phyloP scores from a whole-genome alignment of 2,797 vertebrate species.

The Pagetopsis macropterus region DNA sequence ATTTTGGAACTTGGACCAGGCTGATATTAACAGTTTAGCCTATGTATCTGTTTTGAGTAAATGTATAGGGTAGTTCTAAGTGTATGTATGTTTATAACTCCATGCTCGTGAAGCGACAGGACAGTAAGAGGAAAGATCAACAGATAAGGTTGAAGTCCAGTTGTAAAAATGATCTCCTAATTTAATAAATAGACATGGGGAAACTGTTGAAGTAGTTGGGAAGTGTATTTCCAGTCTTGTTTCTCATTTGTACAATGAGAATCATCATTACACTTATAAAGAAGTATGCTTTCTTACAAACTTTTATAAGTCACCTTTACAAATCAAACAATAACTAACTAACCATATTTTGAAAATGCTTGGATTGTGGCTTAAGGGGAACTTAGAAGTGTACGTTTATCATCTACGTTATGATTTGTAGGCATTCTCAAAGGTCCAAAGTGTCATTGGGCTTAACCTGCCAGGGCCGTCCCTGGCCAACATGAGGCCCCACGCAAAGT shows the following conservation, averaged over 20 bases:
- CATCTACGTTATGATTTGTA: too few species aligned
- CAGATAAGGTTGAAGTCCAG: background rate
- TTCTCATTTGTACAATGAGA: background rate
- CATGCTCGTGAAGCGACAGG: background rate
- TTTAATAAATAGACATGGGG: background rate
- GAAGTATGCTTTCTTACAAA: background rate
- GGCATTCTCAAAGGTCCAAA: too few species aligned
- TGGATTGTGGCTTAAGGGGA: background rate
- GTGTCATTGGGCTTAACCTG: too few species aligned
- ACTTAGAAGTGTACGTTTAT: too few species aligned
- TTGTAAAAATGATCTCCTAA: background rate
- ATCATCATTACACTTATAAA: background rate
- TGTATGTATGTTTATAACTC: background rate
- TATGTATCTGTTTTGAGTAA: slow-evolving; percentile 3
- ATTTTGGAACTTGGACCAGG: slow-evolving; percentile 26
- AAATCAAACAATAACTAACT: background rate
- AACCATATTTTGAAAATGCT: too few species aligned
- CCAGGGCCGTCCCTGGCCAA: too few species aligned
- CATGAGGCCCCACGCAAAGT: too few species aligned
- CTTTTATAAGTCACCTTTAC: background rate
- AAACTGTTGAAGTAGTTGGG: slow-evolving; percentile 3
- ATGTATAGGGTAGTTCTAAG: background rate
- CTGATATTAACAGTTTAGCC: slow-evolving; percentile 16
- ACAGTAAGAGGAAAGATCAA: background rate
- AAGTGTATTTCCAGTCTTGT: background rate